Percentiles rank a stretch among this genome's conserved stretches.
These are phyloP conservation scores for Stratiomys singularior DNA, from an alignment of 2,888 invertebrate species.

Conservation along the genomic window DNA sequence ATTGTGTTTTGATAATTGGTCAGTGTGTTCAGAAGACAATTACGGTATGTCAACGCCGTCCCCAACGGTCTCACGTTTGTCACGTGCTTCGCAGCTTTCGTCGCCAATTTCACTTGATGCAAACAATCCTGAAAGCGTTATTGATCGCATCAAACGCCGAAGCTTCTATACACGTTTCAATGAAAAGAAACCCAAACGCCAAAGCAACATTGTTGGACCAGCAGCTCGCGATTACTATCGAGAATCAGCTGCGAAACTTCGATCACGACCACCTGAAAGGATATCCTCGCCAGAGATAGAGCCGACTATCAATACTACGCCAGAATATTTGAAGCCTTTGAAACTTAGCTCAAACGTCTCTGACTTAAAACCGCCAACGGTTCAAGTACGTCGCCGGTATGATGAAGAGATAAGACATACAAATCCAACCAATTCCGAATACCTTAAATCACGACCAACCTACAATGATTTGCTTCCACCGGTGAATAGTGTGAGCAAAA, in stretches of 20 bases:
- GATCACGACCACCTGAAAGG: slow-evolving; percentile 54
- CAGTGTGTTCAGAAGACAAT: slow-evolving; percentile 71
- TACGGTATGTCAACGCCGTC: slow-evolving; percentile 58
- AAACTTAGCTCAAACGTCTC: slow-evolving; percentile 61
- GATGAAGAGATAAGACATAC: slow-evolving; percentile 22
- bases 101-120: slow-evolving; percentile 65
- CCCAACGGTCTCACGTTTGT: slow-evolving; percentile 58
- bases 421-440: slow-evolving; percentile 56
- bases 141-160: slow-evolving; percentile 86
- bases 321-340: slow-evolving; percentile 62
- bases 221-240: slow-evolving; percentile 69
- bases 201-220: slow-evolving; percentile 74
- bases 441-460: slow-evolving; percentile 59
- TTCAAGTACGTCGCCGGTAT: slow-evolving; percentile 52
- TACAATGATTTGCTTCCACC: slow-evolving; percentile 59
- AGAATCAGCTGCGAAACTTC: slow-evolving; percentile 54
- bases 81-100: slow-evolving; percentile 66
- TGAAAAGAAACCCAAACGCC: slow-evolving; percentile 79
- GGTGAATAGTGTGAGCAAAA: slow-evolving; percentile 53
- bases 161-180: slow-evolving; percentile 92
- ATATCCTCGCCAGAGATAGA: slow-evolving; percentile 61
- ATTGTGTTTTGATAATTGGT: slow-evolving; percentile 74
- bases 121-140: slow-evolving; percentile 76
- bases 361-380: slow-evolving; percentile 62
- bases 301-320: slow-evolving; percentile 52